Conservation (phyloP, 2,797 vertebrate genomes). For the Karalla daura region DNA sequence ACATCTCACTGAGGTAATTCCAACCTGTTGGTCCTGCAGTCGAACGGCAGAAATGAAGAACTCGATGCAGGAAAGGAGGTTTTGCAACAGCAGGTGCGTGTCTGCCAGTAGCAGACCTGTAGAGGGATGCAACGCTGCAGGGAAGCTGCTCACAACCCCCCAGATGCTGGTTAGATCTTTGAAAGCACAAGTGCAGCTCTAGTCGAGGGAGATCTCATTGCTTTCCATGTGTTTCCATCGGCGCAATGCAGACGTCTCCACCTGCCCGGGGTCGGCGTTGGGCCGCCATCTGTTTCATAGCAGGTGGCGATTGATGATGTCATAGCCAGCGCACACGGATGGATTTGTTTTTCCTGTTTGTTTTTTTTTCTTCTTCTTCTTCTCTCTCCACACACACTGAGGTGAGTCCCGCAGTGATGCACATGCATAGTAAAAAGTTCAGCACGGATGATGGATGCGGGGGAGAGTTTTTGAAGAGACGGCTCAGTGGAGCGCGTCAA, state of each 20-base stretch:
- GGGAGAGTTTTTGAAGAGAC: slow-evolving; percentile 7
- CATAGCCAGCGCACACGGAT: slow-evolving; percentile 41
- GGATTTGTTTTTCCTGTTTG: not conserved
- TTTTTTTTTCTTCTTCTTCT: too few relatives aligned
- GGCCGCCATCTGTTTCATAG: slow-evolving; percentile 70
- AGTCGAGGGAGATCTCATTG: slow-evolving; percentile 3
- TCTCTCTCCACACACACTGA: too few relatives aligned
- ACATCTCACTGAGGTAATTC: slow-evolving; percentile 4
- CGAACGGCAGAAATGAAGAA: slow-evolving; percentile 11
- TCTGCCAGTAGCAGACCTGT: slow-evolving; percentile 29
- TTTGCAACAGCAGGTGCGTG: slow-evolving; percentile 36
- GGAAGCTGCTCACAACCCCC: slow-evolving; percentile 26
- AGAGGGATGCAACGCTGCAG: slow-evolving; percentile 40
- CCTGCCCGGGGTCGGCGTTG: slow-evolving; percentile 46
- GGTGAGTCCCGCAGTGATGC: slow-evolving; percentile 21
- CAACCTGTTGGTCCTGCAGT: slow-evolving; percentile 4
- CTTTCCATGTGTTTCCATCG: slow-evolving; percentile 15
- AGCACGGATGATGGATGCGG: slow-evolving; percentile 21
- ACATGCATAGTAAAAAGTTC: not conserved
- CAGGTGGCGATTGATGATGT: slow-evolving; percentile 69
- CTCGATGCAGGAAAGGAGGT: slow-evolving; percentile 37
- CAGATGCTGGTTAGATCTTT: slow-evolving; percentile 46
- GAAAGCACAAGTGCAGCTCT: slow-evolving; percentile 3
- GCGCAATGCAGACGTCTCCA: slow-evolving; percentile 19
- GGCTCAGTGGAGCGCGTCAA: slow-evolving; percentile 5